These are phyloP conservation scores for Podotricha telesiphe DNA, from an alignment of 2,888 invertebrate genomes.

Conservation along the genomic window DNA sequence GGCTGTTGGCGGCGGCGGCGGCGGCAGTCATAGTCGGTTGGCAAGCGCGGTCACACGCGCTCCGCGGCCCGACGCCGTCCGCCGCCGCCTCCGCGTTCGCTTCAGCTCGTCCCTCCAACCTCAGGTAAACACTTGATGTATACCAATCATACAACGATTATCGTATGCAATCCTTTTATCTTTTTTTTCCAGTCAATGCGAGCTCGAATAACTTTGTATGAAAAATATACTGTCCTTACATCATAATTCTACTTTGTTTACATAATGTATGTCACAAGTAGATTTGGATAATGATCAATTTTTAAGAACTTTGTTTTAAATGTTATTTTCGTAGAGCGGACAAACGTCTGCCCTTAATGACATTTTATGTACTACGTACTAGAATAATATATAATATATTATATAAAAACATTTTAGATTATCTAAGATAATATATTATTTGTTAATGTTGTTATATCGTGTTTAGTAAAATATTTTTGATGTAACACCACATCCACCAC, in stretches of 20 bases:
- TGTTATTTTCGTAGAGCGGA: slow-evolving; percentile 47
- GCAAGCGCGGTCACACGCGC: slow-evolving; percentile 79
- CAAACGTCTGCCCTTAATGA: slow-evolving; percentile 44
- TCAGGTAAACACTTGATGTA: slow-evolving; percentile 68
- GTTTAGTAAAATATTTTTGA: neutral
- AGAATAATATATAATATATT: slow-evolving; percentile 1
- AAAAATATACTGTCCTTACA: slow-evolving; percentile 35
- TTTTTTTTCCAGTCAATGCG: slow-evolving; percentile 14
- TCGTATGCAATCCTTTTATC: slow-evolving; percentile 40
- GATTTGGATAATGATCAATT: slow-evolving; percentile 49
- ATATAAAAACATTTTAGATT: neutral
- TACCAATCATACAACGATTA: slow-evolving; percentile 43
- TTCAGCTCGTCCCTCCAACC: slow-evolving; percentile 53
- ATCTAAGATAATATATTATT: neutral
- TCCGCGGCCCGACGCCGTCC: slow-evolving; percentile 63
- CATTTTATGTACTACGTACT: slow-evolving; percentile 36
- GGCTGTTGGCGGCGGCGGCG: slow-evolving; percentile 51
- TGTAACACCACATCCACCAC: too few species aligned
- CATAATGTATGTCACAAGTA: slow-evolving; percentile 38
- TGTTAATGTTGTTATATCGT: neutral
- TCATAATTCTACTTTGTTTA: slow-evolving; percentile 45
- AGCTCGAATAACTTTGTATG: slow-evolving; percentile 53
- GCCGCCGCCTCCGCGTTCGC: slow-evolving; percentile 61
- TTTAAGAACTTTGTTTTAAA: slow-evolving; percentile 43
- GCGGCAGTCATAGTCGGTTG: slow-evolving; percentile 68